These are phyloP conservation scores for Poeciliopsis turneri DNA, from an alignment of 2,797 vertebrate species.

Conservation along the genomic window DNA sequence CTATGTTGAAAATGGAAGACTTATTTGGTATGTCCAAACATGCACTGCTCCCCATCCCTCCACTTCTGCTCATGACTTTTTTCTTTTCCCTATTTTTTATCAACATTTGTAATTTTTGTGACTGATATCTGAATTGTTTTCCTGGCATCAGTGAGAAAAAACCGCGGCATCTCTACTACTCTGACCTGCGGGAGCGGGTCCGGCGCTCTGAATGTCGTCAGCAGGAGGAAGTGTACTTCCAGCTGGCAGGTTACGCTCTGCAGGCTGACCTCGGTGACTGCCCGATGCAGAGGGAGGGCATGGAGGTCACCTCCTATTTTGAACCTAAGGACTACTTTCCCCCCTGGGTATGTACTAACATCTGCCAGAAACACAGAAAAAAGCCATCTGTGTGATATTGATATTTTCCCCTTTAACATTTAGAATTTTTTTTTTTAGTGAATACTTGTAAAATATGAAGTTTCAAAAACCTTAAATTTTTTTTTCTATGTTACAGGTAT, in stretches of 20 bases:
- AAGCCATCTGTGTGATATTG: neutral
- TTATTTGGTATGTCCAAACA: constrained; percentile 82
- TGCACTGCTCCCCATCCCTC: neutral
- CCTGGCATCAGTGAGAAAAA: constrained; percentile 82
- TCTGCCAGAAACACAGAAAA: neutral
- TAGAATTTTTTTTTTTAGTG: neutral
- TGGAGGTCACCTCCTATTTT: constrained; percentile 81
- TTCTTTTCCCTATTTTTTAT: neutral
- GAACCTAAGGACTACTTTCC: constrained; percentile 92
- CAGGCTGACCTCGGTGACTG: constrained; percentile 90
- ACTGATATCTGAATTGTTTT: constrained; percentile 14
- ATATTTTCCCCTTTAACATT: neutral
- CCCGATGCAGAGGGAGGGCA: constrained; percentile 63
- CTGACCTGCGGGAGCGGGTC: constrained; percentile 87
- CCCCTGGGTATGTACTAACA: constrained; percentile 84
- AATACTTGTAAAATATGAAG: neutral
- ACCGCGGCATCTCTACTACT: constrained; percentile 87
- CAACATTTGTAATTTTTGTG: constrained; percentile 18
- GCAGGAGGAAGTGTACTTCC: constrained; percentile 93
- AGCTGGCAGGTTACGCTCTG: constrained; percentile 88
- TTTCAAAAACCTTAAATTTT: neutral
- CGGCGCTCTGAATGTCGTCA: constrained; percentile 87
- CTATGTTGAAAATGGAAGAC: constrained; percentile 89
- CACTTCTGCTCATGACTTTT: neutral
- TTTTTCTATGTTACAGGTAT: neutral